Evolutionary conservation across 2,888 invertebrate genomes (phyloP), one percentile per base, ranked within the genome.

Genomic region (Cephus sareptanus): DNA sequence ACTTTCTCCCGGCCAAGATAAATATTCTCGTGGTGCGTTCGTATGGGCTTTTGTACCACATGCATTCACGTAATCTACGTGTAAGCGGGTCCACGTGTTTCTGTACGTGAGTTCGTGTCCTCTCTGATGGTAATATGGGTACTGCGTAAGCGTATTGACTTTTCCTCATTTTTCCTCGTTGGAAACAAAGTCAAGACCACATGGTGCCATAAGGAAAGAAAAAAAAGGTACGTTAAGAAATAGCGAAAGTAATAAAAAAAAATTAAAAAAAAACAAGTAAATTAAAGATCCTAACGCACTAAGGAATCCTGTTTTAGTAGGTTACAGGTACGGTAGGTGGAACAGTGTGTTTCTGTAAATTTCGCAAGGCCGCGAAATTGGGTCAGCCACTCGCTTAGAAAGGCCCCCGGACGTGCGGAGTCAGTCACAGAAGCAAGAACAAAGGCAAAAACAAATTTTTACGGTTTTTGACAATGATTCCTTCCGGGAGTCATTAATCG

Each of bases 1-100:
- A 88, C 89, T 89, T 89, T 89, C 89, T 89, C 88, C 84, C 82
- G 82, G 80, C 79, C 82, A 81, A 86, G 85, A 87, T 86, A 87
- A 87, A 87, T 85, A 87, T 87, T 86, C 80, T 79, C 56, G 9
- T 23, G 56, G 56, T 56, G 6, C 56, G 56, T 56, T 56, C 23
- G 56, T 56, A 56, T 23, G 2, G 56, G 56, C 56, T 56, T 23
- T 15, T 56, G 15, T 56, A 56, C 23, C 23, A 56, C 23, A 56
- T 56, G 56, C 23, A 23, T 56, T 23, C 56, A 23, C 56, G 56
- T 56, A 56, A 23, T 56, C 56, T 56, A 56, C 56, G 56, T 56
- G 3, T 23, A 9, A 56, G 15, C 56, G 56, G 23, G 23, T 56
- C 23, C 56, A 56, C 31, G 71, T 71, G 71, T 71, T n/a, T 23